Evolutionary conservation across 2,888 invertebrate genomes (phyloP).

Genomic region (Eledone cirrhosa): DNA sequence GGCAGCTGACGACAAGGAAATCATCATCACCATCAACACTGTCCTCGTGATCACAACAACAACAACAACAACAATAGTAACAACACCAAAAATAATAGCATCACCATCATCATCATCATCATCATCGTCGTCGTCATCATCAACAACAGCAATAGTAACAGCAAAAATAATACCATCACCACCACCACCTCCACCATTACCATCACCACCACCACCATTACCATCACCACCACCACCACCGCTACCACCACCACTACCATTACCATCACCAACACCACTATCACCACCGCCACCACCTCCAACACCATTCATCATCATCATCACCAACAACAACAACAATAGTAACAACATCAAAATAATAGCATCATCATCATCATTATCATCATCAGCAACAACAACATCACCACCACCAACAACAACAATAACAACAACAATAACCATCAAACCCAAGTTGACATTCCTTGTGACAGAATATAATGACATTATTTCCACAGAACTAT

Average conservation of each 20-base stretch:
- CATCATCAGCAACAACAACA: background rate
- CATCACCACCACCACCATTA: background rate
- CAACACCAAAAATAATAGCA: too few species aligned
- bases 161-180: background rate
- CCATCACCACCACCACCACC: background rate
- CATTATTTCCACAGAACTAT: too few species aligned
- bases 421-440: too few species aligned
- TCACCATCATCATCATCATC: constrained; percentile 6
- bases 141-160: background rate
- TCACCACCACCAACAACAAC: background rate
- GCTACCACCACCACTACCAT: background rate
- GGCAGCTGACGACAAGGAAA: too few species aligned
- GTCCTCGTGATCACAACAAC: too few species aligned
- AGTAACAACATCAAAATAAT: background rate
- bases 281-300: background rate
- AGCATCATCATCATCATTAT: background rate
- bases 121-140: background rate
- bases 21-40: too few species aligned
- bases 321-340: background rate
- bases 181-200: background rate
- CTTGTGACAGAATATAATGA: too few species aligned
- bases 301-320: background rate
- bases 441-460: too few species aligned
- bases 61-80: too few species aligned
- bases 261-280: background rate